Base-by-base conservation (phyloP, 2,113 vertebrate genomes). In the Esox niger region DNA sequence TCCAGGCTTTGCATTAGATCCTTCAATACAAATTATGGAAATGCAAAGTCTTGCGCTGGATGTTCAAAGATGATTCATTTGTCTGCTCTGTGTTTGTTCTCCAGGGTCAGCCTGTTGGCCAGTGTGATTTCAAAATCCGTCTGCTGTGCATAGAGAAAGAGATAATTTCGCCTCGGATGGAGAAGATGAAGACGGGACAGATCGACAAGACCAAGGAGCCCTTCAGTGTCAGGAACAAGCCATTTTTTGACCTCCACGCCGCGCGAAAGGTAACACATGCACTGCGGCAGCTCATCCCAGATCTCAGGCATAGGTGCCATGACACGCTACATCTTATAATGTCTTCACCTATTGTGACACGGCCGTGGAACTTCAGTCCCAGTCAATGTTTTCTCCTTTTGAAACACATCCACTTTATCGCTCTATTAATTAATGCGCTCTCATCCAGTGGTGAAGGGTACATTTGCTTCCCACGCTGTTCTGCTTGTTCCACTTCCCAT, bases 131-230 rank as follows among this genome's bases (percentile, higher is more conserved):
- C 86, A 95, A 93, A 70, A 89, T 93, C 78, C 92, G 96, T 9
- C 92, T 98, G 57, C 79, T 95, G 11, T 99, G 97, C 86, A 99
- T 98, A 80, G 95, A 98, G 85, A 95, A 96, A 79, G 97, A 99
- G 83, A 99, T 99, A 5, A 98, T 99, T 86, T 94, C 87, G 78
- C 96, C 97, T 17, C 91, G 97, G 9, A 93, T 94, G 65, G 95
- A 98, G 73, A 99, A 98, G 88, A 96, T 99, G 92, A 98, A 95
- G 86, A 92, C 71, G 2, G 96, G 97, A 47, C 96, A 95, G 74
- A 98, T 99, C 15, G 95, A 99, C 89, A 98, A 96, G 91, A 86
- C 95, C 68, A 95, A 94, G 81, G 97, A 99, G 77, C 97, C 97
- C 0, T 99, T 97, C 83, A 92, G 96, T 70, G 95, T 99, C 84